Base-by-base conservation (phyloP, 2,888 invertebrate species). In the Aplocera efformata region DNA sequence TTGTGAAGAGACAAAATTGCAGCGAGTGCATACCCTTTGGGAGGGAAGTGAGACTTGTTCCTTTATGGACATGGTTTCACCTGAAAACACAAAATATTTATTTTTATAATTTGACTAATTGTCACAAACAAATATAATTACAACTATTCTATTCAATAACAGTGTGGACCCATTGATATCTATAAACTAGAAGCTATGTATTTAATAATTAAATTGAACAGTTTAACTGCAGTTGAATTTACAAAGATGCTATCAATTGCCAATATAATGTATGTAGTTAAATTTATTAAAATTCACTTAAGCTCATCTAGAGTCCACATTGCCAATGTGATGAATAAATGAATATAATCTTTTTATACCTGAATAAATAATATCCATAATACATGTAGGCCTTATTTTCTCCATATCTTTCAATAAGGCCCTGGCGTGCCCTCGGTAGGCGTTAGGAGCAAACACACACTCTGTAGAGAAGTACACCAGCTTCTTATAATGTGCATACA, bases 391-490 rank as follows among this genome's bases (percentile, higher is more conserved):
- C 50, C 97, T 91, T 37, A 98, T 92, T 79, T 96, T 96, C 76
- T 99, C 99, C 67, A 99, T 88, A 80, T 99, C 97, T 76, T 99
- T 99, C 0, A 99, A 90, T 60, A 95, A 92, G 0, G 95, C 92
- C 59, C 98, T 85, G 0, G 97, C 97, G 76, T 98, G 94, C 0
- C 98, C 98, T 64, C 98, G 91, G 75, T 98, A 98, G 0, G 99
- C 98, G 86, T 99, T 98, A 0, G 99, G 99, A 1, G 99, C 97
- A 88, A 98, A 99, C 31, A 98, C 93, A 84, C 99, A 99, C 80
- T 99, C 99, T 0, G 99, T 99, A 1, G 98, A 98, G 81, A 99
- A 99, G 75, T 99, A 99, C 6, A 98, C 94, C 17, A 99, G 84
- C 67, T 96, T 95, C 72, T 97, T 96, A 74, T 96, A 98, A 73